These are phyloP conservation scores for Boulengeromyrus knoepffleri DNA, from an alignment of 2,113 vertebrate genomes.

Conservation along the genomic window DNA sequence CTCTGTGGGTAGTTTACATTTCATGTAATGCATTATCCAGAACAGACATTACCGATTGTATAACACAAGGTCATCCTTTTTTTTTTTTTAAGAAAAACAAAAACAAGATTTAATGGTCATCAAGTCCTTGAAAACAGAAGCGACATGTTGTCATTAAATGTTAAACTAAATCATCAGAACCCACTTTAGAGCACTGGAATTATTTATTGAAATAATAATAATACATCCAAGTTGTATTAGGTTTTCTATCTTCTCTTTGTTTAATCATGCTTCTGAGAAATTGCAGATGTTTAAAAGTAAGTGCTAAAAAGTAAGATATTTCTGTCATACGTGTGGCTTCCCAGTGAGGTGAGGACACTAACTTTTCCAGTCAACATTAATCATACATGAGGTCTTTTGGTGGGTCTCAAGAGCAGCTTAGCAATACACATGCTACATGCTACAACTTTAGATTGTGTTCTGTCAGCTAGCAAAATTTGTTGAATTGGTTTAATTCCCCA, in stretches of 20 bases:
- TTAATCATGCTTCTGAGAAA: not conserved
- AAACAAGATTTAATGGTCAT: not conserved
- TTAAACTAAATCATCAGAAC: not conserved
- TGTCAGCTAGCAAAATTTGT: not conserved
- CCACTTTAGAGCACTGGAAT: not conserved
- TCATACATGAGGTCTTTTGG: not conserved
- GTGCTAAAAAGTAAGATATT: not conserved
- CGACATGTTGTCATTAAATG: not conserved
- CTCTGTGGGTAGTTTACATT: not conserved
- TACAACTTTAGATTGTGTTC: not conserved
- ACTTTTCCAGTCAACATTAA: not conserved
- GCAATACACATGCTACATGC: not conserved
- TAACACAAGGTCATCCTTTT: not conserved
- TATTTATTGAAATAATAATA: not conserved
- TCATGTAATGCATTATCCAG: not conserved
- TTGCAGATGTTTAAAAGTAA: not conserved
- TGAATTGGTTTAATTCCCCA: not conserved
- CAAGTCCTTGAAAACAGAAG: not conserved
- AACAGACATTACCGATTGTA: not conserved
- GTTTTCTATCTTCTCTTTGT: not conserved
- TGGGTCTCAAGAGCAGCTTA: not conserved
- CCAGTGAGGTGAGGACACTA: not conserved
- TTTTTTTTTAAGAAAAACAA: not conserved
- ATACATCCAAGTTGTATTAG: not conserved
- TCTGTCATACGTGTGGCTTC: not conserved